These are phyloP conservation scores for Drosophila serrata DNA, from an alignment of 1,140 invertebrate genomes.

Conservation along the genomic window DNA sequence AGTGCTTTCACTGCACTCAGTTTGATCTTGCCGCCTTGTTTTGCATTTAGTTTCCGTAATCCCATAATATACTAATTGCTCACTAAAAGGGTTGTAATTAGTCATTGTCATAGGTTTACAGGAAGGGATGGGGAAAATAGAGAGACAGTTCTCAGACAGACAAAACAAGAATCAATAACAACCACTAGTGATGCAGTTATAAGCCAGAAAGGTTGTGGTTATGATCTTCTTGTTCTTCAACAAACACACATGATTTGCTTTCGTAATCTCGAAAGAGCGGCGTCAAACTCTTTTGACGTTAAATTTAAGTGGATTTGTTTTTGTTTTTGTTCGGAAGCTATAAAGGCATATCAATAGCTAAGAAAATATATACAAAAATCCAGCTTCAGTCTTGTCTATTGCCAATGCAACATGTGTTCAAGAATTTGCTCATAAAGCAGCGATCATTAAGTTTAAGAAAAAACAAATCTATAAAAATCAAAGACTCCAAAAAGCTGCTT, in stretches of 20 bases:
- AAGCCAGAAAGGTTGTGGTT: not conserved
- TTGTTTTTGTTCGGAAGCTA: not conserved
- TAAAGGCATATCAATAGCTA: not conserved
- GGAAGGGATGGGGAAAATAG: no score
- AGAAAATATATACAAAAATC: not conserved
- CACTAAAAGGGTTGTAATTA: slow-evolving; percentile 3
- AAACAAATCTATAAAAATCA: slow-evolving; percentile 26
- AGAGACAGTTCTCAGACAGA: no score
- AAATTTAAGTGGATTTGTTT: not conserved
- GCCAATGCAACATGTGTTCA: not conserved
- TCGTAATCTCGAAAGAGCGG: not conserved
- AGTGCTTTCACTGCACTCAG: slow-evolving; percentile 48
- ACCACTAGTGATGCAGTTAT: not conserved
- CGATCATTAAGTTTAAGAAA: slow-evolving; percentile 17
- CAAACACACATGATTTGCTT: not conserved
- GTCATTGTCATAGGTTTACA: not conserved
- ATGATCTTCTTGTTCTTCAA: not conserved
- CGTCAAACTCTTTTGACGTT: not conserved
- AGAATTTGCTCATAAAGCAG: slow-evolving; percentile 20
- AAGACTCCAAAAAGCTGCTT: not conserved
- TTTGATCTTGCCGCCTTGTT: slow-evolving; percentile 1
- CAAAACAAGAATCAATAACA: no score
- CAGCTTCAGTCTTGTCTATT: not conserved
- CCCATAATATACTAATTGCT: not conserved
- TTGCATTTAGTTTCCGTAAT: slow-evolving; percentile 12